Conservation (phyloP, 2,888 invertebrate species). For the Pyralis farinalis region DNA sequence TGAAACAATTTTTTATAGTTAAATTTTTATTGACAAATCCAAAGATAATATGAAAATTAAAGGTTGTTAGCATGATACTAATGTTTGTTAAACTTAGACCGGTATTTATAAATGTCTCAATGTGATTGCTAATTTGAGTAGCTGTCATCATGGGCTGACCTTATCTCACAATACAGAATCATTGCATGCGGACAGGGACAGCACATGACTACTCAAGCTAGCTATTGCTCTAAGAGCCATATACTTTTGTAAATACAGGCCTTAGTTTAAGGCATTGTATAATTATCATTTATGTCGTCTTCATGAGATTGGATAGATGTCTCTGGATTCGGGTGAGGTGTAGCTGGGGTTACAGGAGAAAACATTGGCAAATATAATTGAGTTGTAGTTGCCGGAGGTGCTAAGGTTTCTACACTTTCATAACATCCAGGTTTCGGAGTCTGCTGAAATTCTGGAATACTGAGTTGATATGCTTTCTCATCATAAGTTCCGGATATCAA, state of each 20-base stretch:
- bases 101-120: no score
- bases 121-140: conserved; percentile 18
- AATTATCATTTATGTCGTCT: conserved; percentile 19
- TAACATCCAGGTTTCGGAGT: conserved; percentile 20
- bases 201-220: conserved; percentile 21
- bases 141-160: conserved; percentile 18
- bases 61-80: no score
- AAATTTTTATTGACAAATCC: no score
- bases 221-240: conserved; percentile 18
- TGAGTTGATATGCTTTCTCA: conserved; percentile 19
- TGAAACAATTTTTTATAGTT: no score
- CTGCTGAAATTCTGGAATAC: conserved; percentile 19
- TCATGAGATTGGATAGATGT: conserved; percentile 20
- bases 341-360: conserved; percentile 17
- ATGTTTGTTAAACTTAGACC: no score
- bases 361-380: no score
- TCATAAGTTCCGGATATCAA: no score
- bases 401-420: conserved; percentile 17
- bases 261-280: conserved; percentile 20
- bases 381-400: conserved; percentile 20
- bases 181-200: conserved; percentile 19
- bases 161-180: conserved; percentile 19
- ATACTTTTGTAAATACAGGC: conserved; percentile 18
- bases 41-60: no score
- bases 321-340: conserved; percentile 19